Evolutionary conservation across 2,113 vertebrate species (phyloP).

Genomic region (Irena cyanogastra): DNA sequence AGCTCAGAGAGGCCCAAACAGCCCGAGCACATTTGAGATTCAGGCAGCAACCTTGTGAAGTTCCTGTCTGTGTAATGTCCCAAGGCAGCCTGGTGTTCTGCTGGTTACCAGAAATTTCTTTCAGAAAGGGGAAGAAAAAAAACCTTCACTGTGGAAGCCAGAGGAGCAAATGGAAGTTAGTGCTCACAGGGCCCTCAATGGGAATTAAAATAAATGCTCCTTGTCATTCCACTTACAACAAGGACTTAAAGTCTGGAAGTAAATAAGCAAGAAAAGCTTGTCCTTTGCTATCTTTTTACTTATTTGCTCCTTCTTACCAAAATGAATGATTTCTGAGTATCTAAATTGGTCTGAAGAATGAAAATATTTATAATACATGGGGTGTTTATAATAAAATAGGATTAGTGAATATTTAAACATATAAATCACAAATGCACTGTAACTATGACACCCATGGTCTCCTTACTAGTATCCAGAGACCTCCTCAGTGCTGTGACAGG

Average conservation of each 20-base stretch:
- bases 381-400: neutral
- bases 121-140: neutral
- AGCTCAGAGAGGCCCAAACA: neutral
- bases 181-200: neutral
- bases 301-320: neutral
- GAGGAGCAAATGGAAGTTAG: neutral
- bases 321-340: neutral
- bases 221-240: neutral
- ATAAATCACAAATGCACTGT: neutral
- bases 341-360: neutral
- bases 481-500: neutral
- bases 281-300: neutral
- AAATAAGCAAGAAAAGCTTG: neutral
- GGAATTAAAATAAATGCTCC: conserved; percentile 9
- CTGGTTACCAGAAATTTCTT: conserved; percentile 2
- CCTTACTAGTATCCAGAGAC: neutral
- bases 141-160: neutral
- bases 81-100: neutral
- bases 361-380: neutral
- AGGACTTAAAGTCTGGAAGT: neutral
- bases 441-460: neutral
- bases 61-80: neutral
- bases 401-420: neutral
- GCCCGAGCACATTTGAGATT: neutral
- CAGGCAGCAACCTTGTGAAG: neutral